Conservation (phyloP, 2,113 vertebrate species). For the Dicerorhinus sumatrensis region DNA sequence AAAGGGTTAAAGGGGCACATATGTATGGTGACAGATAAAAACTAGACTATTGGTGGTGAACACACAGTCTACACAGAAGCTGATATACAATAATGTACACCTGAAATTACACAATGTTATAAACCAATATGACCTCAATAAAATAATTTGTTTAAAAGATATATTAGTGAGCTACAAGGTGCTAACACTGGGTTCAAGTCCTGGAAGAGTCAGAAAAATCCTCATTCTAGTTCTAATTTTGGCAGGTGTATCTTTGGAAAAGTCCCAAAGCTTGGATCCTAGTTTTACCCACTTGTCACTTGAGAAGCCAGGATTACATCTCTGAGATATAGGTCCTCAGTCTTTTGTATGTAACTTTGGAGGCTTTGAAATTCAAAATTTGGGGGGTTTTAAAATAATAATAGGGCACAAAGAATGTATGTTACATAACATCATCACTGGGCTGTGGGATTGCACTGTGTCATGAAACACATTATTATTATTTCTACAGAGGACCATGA, state of each 20-base stretch:
- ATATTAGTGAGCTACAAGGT: neutral
- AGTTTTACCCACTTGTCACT: neutral
- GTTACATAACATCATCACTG: no score
- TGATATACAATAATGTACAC: no score
- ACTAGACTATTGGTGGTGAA: no score
- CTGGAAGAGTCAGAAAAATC: neutral
- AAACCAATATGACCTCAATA: no score
- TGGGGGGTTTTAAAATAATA: neutral
- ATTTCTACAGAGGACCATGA: neutral
- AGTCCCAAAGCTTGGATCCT: neutral
- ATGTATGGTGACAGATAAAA: no score
- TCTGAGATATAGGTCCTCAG: neutral
- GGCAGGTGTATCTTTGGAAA: neutral
- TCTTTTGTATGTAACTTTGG: neutral
- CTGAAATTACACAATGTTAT: no score
- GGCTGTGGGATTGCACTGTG: rapidly evolving
- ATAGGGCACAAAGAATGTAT: neutral
- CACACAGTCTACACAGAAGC: no score
- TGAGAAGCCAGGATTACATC: neutral
- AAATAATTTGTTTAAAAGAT: neutral
- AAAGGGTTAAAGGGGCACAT: no score
- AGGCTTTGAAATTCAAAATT: neutral
- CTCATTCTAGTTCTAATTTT: neutral
- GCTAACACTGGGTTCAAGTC: neutral
- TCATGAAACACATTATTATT: no score